Conservation (phyloP, 2,797 vertebrate species). For the Phalanger gymnotis region DNA sequence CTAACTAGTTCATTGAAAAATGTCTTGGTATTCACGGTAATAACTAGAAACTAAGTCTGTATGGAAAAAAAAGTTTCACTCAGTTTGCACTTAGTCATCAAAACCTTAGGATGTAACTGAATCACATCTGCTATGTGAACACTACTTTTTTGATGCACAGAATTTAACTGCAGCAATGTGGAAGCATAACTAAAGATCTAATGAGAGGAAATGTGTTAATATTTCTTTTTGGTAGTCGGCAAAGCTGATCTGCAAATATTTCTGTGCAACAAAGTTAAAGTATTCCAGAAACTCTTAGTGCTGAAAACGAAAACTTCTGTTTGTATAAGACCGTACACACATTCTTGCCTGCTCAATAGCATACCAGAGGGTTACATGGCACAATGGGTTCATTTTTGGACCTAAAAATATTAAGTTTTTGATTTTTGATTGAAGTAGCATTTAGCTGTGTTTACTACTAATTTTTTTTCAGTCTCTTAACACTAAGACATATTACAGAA, state of each 20-base stretch:
- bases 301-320: neutral
- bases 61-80: conserved; percentile 87
- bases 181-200: conserved; percentile 81
- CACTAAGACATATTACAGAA: conserved; percentile 77
- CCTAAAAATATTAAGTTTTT: conserved; percentile 55
- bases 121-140: conserved; percentile 81
- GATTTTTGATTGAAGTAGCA: conserved; percentile 66
- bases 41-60: conserved; percentile 52
- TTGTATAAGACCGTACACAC: conserved; percentile 30
- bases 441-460: conserved; percentile 56
- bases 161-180: conserved; percentile 85
- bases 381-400: conserved; percentile 58
- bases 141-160: conserved; percentile 86
- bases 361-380: conserved; percentile 1
- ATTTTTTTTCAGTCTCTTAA: conserved; percentile 65
- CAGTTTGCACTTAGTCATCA: conserved; percentile 85
- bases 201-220: conserved; percentile 74
- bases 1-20: conserved; percentile 54
- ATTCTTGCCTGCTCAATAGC: neutral
- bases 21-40: conserved; percentile 55
- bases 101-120: conserved; percentile 81
- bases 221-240: conserved; percentile 81
- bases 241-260: conserved; percentile 89
- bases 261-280: conserved; percentile 86
- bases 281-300: conserved; percentile 49